Evolutionary conservation across 2,797 vertebrate genomes (phyloP).

Genomic region (Gastrophryne carolinensis): DNA sequence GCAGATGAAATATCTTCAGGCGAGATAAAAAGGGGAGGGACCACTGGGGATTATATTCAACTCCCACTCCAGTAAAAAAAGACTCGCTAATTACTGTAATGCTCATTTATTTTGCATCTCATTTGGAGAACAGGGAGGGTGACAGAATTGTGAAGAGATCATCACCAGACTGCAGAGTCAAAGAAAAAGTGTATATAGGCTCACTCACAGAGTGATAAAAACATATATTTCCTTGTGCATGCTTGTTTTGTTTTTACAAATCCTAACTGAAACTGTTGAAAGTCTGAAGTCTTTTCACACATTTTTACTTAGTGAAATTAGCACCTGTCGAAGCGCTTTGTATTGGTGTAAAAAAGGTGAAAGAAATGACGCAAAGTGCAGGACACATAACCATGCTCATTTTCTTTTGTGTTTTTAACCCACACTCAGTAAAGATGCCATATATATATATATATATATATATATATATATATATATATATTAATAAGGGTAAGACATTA

Average conservation of each 20-base stretch:
- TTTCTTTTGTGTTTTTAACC: too few relatives aligned
- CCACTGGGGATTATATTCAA: neutral
- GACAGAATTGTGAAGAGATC: neutral
- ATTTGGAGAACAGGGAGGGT: neutral
- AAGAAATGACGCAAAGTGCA: neutral
- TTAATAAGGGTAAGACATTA: too few relatives aligned
- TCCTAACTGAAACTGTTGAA: neutral
- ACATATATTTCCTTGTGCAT: neutral
- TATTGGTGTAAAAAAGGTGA: constrained; percentile 19
- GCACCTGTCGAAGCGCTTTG: neutral
- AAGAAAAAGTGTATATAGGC: neutral
- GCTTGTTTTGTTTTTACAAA: neutral
- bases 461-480: too few relatives aligned
- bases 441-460: too few relatives aligned
- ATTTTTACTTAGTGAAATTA: constrained; percentile 25
- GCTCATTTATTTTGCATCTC: constrained; percentile 6
- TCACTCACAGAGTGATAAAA: neutral
- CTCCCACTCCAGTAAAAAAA: neutral
- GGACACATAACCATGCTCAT: too few relatives aligned
- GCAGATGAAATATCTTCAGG: constrained; percentile 25
- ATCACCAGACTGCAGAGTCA: neutral
- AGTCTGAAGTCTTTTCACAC: constrained; percentile 19
- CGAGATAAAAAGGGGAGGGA: neutral
- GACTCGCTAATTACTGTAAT: neutral
- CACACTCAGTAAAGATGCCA: too few relatives aligned